phyloP scores from a whole-genome alignment of 2,888 invertebrate species.

The Maniola hyperantus region DNA sequence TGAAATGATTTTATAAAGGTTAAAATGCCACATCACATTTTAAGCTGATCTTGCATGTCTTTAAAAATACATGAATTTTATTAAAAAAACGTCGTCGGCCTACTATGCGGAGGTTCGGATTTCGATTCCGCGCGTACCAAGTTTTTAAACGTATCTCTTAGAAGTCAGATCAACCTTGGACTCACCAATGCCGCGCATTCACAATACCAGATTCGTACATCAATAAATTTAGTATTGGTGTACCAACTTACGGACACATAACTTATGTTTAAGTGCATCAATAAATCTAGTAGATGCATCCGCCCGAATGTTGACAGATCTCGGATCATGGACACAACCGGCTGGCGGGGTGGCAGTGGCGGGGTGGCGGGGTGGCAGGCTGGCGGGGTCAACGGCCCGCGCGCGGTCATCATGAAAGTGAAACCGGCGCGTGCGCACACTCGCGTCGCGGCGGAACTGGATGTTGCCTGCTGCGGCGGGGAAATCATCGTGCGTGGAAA shows the following conservation, averaged over 20 bases:
- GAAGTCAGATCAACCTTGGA: too few species aligned
- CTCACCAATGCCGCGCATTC: too few species aligned
- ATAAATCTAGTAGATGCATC: background rate
- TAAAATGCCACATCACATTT: too few species aligned
- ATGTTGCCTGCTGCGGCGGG: constrained; percentile 20
- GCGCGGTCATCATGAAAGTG: constrained; percentile 42
- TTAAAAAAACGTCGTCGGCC: too few species aligned
- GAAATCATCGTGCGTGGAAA: background rate
- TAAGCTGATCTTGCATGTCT: too few species aligned
- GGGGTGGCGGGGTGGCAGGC: constrained; percentile 1
- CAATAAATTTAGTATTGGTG: too few species aligned
- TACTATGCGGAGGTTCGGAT: too few species aligned
- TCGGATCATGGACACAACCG: constrained; percentile 2
- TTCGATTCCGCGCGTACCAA: too few species aligned
- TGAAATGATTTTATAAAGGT: too few species aligned
- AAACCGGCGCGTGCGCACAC: constrained; percentile 33
- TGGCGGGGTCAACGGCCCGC: constrained; percentile 39
- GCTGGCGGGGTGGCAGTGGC: constrained; percentile 1
- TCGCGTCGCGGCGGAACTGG: constrained; percentile 29
- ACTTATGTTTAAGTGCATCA: background rate
- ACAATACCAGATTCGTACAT: too few species aligned
- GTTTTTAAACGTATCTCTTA: too few species aligned
- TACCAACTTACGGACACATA: background rate
- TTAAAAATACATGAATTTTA: too few species aligned
- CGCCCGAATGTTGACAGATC: background rate